Conservation (phyloP, 2,113 vertebrate species). For the Phaetusa simplex region DNA sequence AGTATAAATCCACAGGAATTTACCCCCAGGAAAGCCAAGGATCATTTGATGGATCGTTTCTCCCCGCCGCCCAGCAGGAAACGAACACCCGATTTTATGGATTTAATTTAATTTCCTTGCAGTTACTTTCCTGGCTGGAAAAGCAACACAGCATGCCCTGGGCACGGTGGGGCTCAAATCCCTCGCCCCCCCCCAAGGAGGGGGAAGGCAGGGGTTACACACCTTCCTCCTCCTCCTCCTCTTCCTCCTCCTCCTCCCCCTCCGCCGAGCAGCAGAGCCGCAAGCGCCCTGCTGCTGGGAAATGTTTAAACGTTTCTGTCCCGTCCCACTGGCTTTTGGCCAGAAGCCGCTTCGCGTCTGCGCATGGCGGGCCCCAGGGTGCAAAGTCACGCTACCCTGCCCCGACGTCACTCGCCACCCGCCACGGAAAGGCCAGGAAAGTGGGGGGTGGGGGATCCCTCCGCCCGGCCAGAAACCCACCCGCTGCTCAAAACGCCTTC, state of each 20-base stretch:
- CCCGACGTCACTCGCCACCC: accelerated
- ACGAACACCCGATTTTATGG: neutral
- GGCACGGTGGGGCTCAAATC: neutral
- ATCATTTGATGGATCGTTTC: neutral
- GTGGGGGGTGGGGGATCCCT: too few species aligned
- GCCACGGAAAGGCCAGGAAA: accelerated
- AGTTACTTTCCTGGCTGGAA: neutral
- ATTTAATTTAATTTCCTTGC: neutral
- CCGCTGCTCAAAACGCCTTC: neutral
- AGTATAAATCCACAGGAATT: neutral
- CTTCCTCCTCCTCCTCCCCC: neutral
- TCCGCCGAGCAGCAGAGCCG: accelerated
- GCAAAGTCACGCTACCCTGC: neutral
- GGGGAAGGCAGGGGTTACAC: neutral
- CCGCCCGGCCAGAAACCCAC: neutral
- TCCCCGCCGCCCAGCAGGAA: neutral
- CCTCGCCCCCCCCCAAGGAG: accelerated
- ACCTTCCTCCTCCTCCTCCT: neutral
- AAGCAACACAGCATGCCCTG: neutral
- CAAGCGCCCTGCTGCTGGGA: accelerated
- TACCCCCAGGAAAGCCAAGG: neutral
- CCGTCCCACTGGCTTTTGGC: neutral
- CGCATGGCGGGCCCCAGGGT: accelerated
- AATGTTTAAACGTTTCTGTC: accelerated
- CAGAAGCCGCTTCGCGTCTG: accelerated